A percentile compares a stretch with the other conserved stretches of the same genome.
Evolutionary conservation across 92 coral and sea anemone genomes (phyloP).

Genomic region (Muricea muricata): DNA sequence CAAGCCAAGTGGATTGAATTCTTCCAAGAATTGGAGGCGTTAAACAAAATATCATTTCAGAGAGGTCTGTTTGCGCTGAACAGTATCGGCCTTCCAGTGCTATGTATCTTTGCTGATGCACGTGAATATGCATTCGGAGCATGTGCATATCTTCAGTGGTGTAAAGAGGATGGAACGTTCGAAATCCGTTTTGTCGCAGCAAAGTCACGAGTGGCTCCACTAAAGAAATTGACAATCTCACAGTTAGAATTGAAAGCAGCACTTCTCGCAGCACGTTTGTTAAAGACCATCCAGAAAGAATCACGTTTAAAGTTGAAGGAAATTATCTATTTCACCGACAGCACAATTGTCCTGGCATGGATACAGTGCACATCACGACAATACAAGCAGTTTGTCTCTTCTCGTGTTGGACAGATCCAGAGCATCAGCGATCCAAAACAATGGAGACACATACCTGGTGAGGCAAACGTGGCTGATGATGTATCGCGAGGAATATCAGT

Average conservation of each 20-base stretch:
- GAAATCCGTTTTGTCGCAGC: slow-evolving; percentile 32
- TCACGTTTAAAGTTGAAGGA: neutral
- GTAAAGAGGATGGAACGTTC: slow-evolving; percentile 2
- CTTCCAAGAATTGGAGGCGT: slow-evolving; percentile 52
- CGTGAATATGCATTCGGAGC: slow-evolving; percentile 35
- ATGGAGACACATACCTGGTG: too few relatives aligned
- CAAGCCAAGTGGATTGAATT: slow-evolving; percentile 43
- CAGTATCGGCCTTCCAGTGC: slow-evolving; percentile 42
- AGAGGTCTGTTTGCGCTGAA: slow-evolving; percentile 52
- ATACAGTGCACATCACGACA: slow-evolving; percentile 44
- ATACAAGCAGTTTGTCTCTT: slow-evolving; percentile 56
- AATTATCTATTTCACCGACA: slow-evolving; percentile 34
- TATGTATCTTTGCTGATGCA: slow-evolving; percentile 39
- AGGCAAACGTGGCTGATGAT: too few relatives aligned
- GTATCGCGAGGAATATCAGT: slow-evolving; percentile 55
- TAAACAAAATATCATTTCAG: slow-evolving; percentile 37
- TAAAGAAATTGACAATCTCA: slow-evolving; percentile 33
- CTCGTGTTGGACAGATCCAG: slow-evolving; percentile 57
- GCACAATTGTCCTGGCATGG: slow-evolving; percentile 62
- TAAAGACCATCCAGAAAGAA: slow-evolving; percentile 36
- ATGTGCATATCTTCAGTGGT: slow-evolving; percentile 28
- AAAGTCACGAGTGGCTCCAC: slow-evolving; percentile 39
- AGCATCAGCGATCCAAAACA: slow-evolving; percentile 43
- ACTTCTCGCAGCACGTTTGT: slow-evolving; percentile 19
- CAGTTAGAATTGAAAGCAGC: slow-evolving; percentile 37